Conservation (phyloP, 2,113 vertebrate genomes). For the Hippoglossus stenolepis region DNA sequence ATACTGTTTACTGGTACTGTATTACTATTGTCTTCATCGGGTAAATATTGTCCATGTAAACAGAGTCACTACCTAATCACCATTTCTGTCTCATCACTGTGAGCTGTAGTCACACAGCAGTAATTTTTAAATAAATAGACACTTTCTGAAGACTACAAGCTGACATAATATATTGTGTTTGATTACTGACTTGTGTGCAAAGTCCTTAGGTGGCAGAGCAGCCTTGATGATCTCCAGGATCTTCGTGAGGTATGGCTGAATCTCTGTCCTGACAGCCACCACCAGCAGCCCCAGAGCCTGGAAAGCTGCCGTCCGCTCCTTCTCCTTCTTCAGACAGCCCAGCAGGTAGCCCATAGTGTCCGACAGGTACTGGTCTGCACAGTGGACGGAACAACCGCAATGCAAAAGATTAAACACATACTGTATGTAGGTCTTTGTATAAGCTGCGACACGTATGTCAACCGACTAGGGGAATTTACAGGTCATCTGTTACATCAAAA, state of each 20-base stretch:
- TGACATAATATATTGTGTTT: not conserved
- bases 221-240: constrained; percentile 98
- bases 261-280: constrained; percentile 93
- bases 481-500: not conserved
- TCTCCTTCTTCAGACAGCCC: constrained; percentile 95
- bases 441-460: not conserved
- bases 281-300: constrained; percentile 96
- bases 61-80: no score
- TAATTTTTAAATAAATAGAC: not conserved
- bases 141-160: no score
- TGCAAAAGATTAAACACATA: not conserved
- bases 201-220: constrained; percentile 96
- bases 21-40: no score
- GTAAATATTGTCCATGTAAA: no score
- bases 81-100: no score
- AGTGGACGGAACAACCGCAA: constrained; percentile 9
- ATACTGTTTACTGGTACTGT: no score
- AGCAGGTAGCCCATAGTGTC: constrained; percentile 97
- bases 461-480: not conserved
- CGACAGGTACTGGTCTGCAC: constrained; percentile 92
- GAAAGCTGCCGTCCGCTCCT: constrained; percentile 94
- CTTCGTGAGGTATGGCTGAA: constrained; percentile 92
- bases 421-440: not conserved
- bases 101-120: no score
- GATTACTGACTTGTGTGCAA: constrained; percentile 94